Conservation (phyloP, 2,113 vertebrate species). For the Caranx melampygus region DNA sequence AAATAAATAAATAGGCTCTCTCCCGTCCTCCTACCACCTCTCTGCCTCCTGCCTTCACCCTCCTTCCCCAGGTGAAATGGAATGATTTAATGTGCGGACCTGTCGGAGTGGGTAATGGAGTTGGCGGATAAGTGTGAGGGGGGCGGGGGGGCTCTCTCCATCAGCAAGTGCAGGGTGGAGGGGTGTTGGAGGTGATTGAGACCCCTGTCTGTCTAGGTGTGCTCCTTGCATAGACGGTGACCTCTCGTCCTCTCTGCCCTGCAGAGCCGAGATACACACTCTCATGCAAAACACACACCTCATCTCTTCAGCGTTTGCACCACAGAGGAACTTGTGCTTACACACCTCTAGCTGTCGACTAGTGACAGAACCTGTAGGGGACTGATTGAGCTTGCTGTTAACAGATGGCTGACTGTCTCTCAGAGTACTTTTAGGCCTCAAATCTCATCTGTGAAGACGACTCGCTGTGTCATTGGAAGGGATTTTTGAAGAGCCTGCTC, state of each 20-base stretch:
- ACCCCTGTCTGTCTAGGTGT: constrained; percentile 60
- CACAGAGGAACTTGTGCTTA: constrained; percentile 50
- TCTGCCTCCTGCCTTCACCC: constrained; percentile 55
- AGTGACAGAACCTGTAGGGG: constrained; percentile 62
- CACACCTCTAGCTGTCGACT: constrained; percentile 44
- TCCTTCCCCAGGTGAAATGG: constrained; percentile 76
- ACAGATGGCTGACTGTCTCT: constrained; percentile 65
- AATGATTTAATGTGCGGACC: constrained; percentile 78
- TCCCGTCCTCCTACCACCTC: constrained; percentile 13
- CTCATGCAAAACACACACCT: constrained; percentile 57
- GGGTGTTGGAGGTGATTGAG: constrained; percentile 69
- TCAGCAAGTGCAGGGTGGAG: constrained; percentile 54
- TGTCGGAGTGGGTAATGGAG: constrained; percentile 77
- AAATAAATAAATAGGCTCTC: not conserved
- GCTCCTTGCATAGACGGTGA: constrained; percentile 54
- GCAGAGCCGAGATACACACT: constrained; percentile 50
- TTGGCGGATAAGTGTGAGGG: constrained; percentile 64
- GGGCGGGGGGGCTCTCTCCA: constrained; percentile 40
- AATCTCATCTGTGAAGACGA: constrained; percentile 37
- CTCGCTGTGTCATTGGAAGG: constrained; percentile 31
- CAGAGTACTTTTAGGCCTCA: constrained; percentile 48
- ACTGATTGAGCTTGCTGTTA: constrained; percentile 55
- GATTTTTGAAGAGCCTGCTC: constrained; percentile 23
- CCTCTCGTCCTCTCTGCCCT: constrained; percentile 67
- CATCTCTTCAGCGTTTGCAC: constrained; percentile 36